Base-by-base conservation (phyloP, 1,140 invertebrate genomes). In the Onthophagus taurus region DNA sequence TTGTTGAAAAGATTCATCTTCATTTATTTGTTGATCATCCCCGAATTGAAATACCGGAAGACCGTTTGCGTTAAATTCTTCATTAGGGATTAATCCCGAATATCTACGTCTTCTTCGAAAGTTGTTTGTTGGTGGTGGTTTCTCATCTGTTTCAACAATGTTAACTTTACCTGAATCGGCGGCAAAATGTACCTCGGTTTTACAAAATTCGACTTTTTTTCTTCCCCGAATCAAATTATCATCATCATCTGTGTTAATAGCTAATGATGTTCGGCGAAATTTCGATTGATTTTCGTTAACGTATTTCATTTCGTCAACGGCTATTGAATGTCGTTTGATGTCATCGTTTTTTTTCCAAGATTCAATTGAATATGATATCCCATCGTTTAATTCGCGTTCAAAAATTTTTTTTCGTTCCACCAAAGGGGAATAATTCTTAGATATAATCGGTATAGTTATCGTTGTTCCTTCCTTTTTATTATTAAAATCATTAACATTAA, bases 91-190 rank as follows among this genome's bases (percentile, higher is more conserved):
- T 19, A 44, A 44, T 2, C 52, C 55, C 0, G 53, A 54, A 44
- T 55, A 60, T 60, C 73, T 71, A 42, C 77, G 69, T 45, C 77
- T 65, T 54, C 80, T 71, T 44, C 85, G 69, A 59, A 85, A 87
- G 58, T 81, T 78, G 58, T 84, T 83, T 1, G 80, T 82, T 5
- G 84, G 81, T 14, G 84, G 85, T 34, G 85, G 84, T 60, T 88
- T 88, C 35, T 81, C 83, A 60, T 86, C 83, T 0, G 84, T 87
- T 61, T 85, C 83, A n/a, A 89, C 84, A 35, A 89, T 87, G 58
- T 87, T 85, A 0, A 89, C 81, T 52, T 77, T 77, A 0, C 85
- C 85, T 1, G 82, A 80, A 55, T 87, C 85, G n/a, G 81, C 79
- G 0, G 83, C 81, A 62, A 89, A 87, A 61, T 89, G 85, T 13